Base-by-base conservation (phyloP, 2,888 invertebrate genomes). In the Pilophorus perplexus region DNA sequence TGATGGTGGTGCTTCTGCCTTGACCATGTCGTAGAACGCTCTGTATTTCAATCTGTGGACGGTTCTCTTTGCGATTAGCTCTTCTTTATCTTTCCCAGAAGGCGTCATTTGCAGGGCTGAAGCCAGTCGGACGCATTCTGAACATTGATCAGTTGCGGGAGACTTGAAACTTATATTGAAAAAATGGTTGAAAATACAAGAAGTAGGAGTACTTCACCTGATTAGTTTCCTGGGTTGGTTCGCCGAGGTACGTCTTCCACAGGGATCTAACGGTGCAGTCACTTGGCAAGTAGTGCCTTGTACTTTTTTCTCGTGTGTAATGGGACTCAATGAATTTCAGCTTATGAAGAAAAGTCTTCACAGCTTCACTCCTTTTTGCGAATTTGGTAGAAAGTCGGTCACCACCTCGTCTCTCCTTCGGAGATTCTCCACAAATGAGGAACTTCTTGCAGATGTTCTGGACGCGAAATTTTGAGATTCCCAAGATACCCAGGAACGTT, bases 111-210 rank as follows among this genome's bases (percentile, higher is more conserved):
- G 22, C 14, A 65, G 25, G 14, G 4, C 12, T 4, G 40, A 12
- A 6, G 33, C 25, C 14, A 54, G 18, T 12, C 38, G 52, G n/a
- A 54, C 54, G 16, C 65, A 65, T 6, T 42, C 42, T 10, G 54
- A 65, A 68, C 71, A 59, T 50, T 16, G 40, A 70, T 52, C 71
- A 10, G 69, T 71, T 3, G 65, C 64, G 42, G 67, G 68, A 10
- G 59, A 48, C 23, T 66, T 66, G 50, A 70, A 69, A 23, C 69
- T 37, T 40, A 69, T 50, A 23, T 69, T 69, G 46, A 38, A 69
- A 20, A 65, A 40, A 27, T 3, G 18, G 27, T 65, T 65, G 44
- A 69, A 69, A 54, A 69, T 46, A 14, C 18, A 44, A 38, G 33
- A 69, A 69, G 44, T 50, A 55, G 33, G 28, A 28, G 16, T 69